Conservation (phyloP, 2,797 vertebrate species). For the Dendrocincla fuliginosa region DNA sequence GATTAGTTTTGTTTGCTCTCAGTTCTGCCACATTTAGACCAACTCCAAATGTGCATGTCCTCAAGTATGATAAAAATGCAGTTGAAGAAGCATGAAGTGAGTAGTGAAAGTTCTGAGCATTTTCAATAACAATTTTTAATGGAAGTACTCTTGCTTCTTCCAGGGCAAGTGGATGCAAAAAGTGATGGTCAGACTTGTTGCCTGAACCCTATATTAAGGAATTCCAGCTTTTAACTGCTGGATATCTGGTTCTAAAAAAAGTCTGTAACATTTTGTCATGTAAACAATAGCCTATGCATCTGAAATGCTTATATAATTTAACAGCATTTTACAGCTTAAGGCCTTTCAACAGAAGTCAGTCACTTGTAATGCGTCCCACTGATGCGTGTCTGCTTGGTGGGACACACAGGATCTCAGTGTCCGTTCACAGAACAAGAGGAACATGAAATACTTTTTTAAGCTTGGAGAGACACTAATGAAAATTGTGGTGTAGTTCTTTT, state of each 20-base stretch:
- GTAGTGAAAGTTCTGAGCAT: not conserved
- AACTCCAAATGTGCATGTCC: not conserved
- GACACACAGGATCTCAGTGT: not conserved
- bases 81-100: not conserved
- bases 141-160: not conserved
- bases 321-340: not conserved
- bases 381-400: not conserved
- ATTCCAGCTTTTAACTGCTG: not conserved
- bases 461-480: not conserved
- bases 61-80: not conserved
- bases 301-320: not conserved
- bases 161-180: not conserved
- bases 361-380: not conserved
- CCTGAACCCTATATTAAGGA: not conserved
- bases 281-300: not conserved
- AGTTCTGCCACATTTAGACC: not conserved
- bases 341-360: not conserved
- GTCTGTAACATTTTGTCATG: not conserved
- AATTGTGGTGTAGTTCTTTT: not conserved
- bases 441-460: not conserved
- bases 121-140: not conserved
- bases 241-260: not conserved
- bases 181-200: not conserved
- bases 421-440: not conserved
- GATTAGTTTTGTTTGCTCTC: slow-evolving; percentile 45